A percentile compares a stretch with the other conserved stretches of the same genome.
Evolutionary conservation across 2,113 vertebrate species (phyloP).

Genomic region (Xerus inauris): DNA sequence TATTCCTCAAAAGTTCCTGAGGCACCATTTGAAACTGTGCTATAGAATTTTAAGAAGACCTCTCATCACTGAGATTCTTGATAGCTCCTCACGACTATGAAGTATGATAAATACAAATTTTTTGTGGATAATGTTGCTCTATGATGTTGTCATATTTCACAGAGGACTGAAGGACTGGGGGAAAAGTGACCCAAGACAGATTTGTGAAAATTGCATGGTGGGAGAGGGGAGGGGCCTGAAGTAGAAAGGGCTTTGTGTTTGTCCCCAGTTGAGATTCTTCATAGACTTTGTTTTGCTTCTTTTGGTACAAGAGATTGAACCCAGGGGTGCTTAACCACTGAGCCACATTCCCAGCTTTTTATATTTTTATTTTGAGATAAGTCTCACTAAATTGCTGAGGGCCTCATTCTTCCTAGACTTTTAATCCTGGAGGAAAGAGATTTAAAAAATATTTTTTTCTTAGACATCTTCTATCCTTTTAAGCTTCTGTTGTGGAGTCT

Average conservation of each 20-base stretch:
- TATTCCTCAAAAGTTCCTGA: background rate
- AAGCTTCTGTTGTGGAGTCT: background rate
- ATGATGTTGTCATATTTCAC: background rate
- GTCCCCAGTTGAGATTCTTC: too few species aligned
- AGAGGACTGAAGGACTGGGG: background rate
- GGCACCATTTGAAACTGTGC: background rate
- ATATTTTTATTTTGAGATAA: too few species aligned
- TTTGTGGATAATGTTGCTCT: background rate
- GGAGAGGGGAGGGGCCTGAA: fast-evolving
- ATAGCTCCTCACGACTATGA: background rate
- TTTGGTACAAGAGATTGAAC: too few species aligned
- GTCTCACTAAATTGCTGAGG: too few species aligned
- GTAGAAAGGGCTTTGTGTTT: background rate
- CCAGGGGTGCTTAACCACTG: too few species aligned
- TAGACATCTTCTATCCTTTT: background rate
- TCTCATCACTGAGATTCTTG: background rate
- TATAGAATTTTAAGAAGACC: background rate
- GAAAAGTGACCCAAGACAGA: background rate
- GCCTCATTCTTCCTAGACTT: background rate
- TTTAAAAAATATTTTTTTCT: background rate
- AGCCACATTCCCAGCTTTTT: too few species aligned
- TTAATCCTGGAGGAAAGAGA: background rate
- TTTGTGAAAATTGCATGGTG: background rate
- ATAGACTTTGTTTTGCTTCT: too few species aligned
- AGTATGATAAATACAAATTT: background rate